These are phyloP conservation scores for Epinephelus malabaricus DNA, from an alignment of 2,797 vertebrate species.

Conservation along the genomic window DNA sequence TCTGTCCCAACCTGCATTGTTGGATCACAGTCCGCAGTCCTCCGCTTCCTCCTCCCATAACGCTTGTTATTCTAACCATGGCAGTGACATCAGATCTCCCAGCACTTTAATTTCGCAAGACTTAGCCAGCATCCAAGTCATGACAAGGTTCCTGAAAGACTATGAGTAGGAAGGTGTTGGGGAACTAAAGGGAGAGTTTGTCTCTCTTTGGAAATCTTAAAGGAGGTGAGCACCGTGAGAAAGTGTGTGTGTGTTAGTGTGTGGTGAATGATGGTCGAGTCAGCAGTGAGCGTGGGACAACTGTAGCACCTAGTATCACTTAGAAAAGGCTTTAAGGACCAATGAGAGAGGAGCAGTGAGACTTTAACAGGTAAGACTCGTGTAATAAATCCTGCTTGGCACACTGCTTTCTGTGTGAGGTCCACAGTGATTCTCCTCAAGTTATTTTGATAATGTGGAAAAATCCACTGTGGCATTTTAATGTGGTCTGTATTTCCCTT, in stretches of 20 bases:
- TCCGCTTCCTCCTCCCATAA: constrained; percentile 81
- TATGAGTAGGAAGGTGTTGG: constrained; percentile 54
- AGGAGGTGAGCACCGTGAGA: constrained; percentile 58
- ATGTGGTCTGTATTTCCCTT: constrained; percentile 80
- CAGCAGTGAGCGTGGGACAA: constrained; percentile 34
- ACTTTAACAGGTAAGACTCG: constrained; percentile 74
- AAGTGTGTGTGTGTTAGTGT: constrained; percentile 14
- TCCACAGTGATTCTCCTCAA: constrained; percentile 70
- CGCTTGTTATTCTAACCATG: constrained; percentile 81
- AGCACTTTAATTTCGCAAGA: constrained; percentile 78
- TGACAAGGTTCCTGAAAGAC: constrained; percentile 66
- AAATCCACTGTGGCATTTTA: constrained; percentile 78
- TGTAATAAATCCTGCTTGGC: constrained; percentile 55
- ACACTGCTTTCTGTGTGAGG: constrained; percentile 76
- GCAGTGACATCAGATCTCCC: constrained; percentile 84
- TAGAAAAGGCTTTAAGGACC: constrained; percentile 55
- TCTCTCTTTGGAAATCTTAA: constrained; percentile 43
- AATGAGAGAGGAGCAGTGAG: constrained; percentile 40
- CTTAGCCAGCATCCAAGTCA: constrained; percentile 66
- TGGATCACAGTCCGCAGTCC: constrained; percentile 75
- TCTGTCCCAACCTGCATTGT: constrained; percentile 87
- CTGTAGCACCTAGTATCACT: constrained; percentile 51
- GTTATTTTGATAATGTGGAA: constrained; percentile 78
- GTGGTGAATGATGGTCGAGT: constrained; percentile 27
- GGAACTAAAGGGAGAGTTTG: constrained; percentile 47